Base-by-base conservation (phyloP, 2,797 vertebrate species). In the Ceryle rudis region DNA sequence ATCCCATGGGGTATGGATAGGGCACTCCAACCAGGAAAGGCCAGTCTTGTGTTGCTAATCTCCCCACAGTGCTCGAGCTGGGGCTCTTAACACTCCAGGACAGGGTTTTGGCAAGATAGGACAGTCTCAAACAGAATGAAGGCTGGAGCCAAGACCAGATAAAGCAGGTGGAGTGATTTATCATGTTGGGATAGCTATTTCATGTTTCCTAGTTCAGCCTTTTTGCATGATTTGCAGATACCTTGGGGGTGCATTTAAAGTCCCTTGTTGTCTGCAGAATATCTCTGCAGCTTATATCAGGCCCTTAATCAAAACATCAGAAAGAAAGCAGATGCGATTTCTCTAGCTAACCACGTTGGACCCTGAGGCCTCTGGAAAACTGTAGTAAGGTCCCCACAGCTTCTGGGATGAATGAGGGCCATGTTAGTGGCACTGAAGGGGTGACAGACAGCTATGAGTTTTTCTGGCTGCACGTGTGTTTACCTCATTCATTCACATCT, bases 401-500 rank as follows among this genome's bases (percentile, higher is more conserved):
- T 79, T 81, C 58, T 85, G 85, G 54, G 57, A 47, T 65, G 20
- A 86, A 46, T 28, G 58, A 81, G 37, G 44, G 39, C 33, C 39
- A 12, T 1, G 11, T 42, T 70, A 77, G 51, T 52, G 66, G 47
- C 39, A 62, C 66, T 18, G 54, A 79, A 83, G n/a, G 25, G 42
- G 66, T 62, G 35, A 75, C n/a, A 90, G 66, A 1, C 31, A 93
- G 85, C 85, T 88, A 42, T 35, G 82, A 86, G 70, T 4, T 79
- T 60, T 70, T 52, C 85, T 73, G 60, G 55, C 88, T 82, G 88
- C 93, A 95, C 91, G 74, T 95, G 89, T 95, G 88, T 97, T 96
- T 96, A 95, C 93, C 35, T 81, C 78, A 71, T 89, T 90, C 93
- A 93, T 93, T 90, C 91, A 79, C 82, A 95, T 85, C 88, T 96